phyloP scores from a whole-genome alignment of 2,888 invertebrate species.

The Abscondita cerata region DNA sequence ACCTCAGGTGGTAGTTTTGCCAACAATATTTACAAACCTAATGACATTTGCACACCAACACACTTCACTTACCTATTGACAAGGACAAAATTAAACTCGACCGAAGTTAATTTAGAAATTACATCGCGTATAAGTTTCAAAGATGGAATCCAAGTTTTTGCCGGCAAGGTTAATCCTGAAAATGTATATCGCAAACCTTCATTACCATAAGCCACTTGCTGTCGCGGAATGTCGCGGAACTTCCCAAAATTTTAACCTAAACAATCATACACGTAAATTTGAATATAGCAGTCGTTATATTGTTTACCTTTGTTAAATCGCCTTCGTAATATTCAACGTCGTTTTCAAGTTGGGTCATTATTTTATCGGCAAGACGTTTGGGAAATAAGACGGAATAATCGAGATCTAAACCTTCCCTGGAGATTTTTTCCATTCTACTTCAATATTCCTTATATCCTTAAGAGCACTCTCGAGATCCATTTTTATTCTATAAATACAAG shows the following conservation, averaged over 20 bases:
- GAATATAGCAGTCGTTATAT: neutral
- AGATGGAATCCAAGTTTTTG: conserved; percentile 67
- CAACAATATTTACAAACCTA: no score
- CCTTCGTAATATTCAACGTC: conserved; percentile 69
- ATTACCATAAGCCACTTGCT: conserved; percentile 75
- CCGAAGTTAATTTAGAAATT: conserved; percentile 61
- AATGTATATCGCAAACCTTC: conserved; percentile 69
- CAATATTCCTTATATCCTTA: conserved; percentile 37
- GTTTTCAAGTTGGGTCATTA: conserved; percentile 64
- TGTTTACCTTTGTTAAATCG: conserved; percentile 64
- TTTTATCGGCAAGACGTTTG: conserved; percentile 57
- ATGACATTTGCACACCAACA: no score
- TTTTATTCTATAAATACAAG: conserved; percentile 39
- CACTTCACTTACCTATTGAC: conserved; percentile 71
- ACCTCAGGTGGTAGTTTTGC: no score
- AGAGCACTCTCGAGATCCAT: conserved; percentile 42
- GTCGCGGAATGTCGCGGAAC: conserved; percentile 70
- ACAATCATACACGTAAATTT: neutral
- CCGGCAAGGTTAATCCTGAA: conserved; percentile 69
- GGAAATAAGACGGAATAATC: conserved; percentile 64
- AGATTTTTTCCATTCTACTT: conserved; percentile 54
- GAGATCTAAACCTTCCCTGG: conserved; percentile 64
- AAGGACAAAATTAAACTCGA: conserved; percentile 70
- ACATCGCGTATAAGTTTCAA: conserved; percentile 62
- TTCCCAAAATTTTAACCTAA: conserved; percentile 71